These are phyloP conservation scores for Acanthoscelides obtectus DNA, from an alignment of 2,888 invertebrate genomes.

Conservation along the genomic window DNA sequence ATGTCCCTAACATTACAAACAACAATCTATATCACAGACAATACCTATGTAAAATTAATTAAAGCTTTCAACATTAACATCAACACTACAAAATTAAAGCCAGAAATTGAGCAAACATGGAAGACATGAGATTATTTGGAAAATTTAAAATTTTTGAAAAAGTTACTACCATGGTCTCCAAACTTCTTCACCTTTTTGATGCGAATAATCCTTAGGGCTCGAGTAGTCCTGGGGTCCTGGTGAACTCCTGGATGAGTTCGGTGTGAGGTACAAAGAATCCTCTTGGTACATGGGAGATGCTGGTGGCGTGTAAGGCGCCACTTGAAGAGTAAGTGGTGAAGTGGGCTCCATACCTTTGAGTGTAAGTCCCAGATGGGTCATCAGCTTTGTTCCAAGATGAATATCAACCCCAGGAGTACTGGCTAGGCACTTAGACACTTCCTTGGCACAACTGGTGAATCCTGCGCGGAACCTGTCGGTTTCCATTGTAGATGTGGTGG, in stretches of 20 bases:
- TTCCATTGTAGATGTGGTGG: slow-evolving; percentile 64
- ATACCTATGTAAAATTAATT: slow-evolving; percentile 10
- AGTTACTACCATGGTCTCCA: slow-evolving; percentile 56
- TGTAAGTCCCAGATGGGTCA: slow-evolving; percentile 82
- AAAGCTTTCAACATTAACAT: slow-evolving; percentile 11
- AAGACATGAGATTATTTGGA: slow-evolving; percentile 7
- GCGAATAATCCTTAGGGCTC: slow-evolving; percentile 4
- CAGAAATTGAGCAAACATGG: slow-evolving; percentile 19
- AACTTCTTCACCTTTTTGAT: slow-evolving; percentile 45
- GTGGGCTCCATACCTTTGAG: slow-evolving; percentile 70
- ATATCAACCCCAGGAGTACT: slow-evolving; percentile 81
- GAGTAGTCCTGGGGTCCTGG: slow-evolving; percentile 38
- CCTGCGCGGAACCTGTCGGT: slow-evolving; percentile 81
- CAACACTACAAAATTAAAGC: slow-evolving; percentile 16
- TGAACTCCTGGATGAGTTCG: slow-evolving; percentile 48
- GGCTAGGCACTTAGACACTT: slow-evolving; percentile 80
- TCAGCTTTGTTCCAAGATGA: slow-evolving; percentile 76
- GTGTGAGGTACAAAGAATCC: slow-evolving; percentile 60
- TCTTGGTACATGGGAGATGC: slow-evolving; percentile 46
- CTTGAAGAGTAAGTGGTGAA: slow-evolving; percentile 56
- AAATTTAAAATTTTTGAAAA: slow-evolving; percentile 6
- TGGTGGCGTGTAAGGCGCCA: slow-evolving; percentile 50
- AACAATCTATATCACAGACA: slow-evolving; percentile 13
- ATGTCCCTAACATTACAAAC: slow-evolving; percentile 1
- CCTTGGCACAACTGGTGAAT: slow-evolving; percentile 83